Percentiles rank a stretch among this genome's conserved stretches.
Conservation (phyloP, 1,140 invertebrate genomes). For the Drosophila lacteicornis region DNA sequence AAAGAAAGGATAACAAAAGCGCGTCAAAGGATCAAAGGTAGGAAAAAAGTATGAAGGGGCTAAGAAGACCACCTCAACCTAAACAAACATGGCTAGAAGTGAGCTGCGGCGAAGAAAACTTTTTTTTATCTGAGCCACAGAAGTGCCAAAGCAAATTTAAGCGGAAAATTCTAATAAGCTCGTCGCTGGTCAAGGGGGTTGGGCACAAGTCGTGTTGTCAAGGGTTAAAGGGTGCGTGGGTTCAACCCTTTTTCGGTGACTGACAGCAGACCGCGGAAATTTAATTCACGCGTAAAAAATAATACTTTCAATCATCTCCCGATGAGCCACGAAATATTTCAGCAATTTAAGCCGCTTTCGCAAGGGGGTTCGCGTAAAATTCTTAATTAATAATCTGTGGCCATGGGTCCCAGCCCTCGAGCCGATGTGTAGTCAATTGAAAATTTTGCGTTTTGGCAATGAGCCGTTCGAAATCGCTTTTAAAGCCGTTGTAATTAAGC, state of each 20-base stretch:
- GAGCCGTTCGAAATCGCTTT: conserved; percentile 79
- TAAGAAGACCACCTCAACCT: conserved; percentile 53
- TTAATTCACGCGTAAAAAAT: conserved; percentile 80
- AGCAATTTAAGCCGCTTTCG: conserved; percentile 78
- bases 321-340: conserved; percentile 79
- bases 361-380: conserved; percentile 63
- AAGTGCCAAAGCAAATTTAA: conserved; percentile 80
- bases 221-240: conserved; percentile 11
- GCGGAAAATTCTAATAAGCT: conserved; percentile 83
- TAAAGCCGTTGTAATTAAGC: conserved; percentile 83
- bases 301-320: conserved; percentile 76
- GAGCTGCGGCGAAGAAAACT: conserved; percentile 60
- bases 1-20: conserved; percentile 65
- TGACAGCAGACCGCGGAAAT: conserved; percentile 69
- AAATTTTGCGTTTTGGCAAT: conserved; percentile 79
- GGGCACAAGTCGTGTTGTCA: conserved; percentile 27
- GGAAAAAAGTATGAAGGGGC: conserved; percentile 18
- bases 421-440: conserved; percentile 76
- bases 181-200: conserved; percentile 32
- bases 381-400: conserved; percentile 82
- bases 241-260: conserved; percentile 61
- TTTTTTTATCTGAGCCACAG: conserved; percentile 33
- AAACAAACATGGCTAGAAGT: conserved; percentile 67
- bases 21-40: conserved; percentile 82
- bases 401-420: conserved; percentile 7